Base-by-base conservation (phyloP, 1,140 invertebrate species). In the Tribolium madens region DNA sequence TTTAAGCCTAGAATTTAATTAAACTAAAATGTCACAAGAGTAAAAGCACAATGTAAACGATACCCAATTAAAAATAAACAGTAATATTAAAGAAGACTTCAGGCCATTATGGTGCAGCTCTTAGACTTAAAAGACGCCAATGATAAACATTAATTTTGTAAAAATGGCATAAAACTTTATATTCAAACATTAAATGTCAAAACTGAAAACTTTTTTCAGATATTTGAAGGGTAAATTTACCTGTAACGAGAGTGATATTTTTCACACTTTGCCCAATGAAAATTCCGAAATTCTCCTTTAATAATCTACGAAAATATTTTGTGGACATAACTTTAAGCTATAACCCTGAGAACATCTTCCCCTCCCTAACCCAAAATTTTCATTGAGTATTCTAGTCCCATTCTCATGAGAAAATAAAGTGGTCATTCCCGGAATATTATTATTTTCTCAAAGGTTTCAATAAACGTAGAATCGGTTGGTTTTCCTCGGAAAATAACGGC, bases 391-490 rank as follows among this genome's bases (percentile, higher is more conserved):
- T 64, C 57, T 13, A 33, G 21, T 64, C 57, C 13, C 57, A 64
- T 33, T 64, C 36, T 64, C 57, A 64, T 64, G 57, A 5, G 57
- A 64, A 64, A 64, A 64, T 64, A 64, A 64, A 36, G 57, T 33
- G 57, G 57, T 64, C 57, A 64, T 64, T 64, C 26, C n/a, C 57
- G n/a, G 57, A 36, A 64, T 64, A 33, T 64, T 64, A 64, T 64
- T 64, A 64, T 64, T 64, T 64, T 64, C 52, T 15, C 21, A 33
- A 14, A 64, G 57, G 57, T 64, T 64, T 64, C 57, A 64, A 64
- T 64, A 64, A 64, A 12, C 21, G 57, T 42, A 12, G 52, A 10
- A 3, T 57, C 10, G 7, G 52, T 21, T 17, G 15, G 0, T 64
- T 64, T 33, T 33, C 26, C 4, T 13, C 57, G n/a, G 57, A 33